Base-by-base conservation (phyloP, 2,113 vertebrate species). In the Pelodiscus sinensis region DNA sequence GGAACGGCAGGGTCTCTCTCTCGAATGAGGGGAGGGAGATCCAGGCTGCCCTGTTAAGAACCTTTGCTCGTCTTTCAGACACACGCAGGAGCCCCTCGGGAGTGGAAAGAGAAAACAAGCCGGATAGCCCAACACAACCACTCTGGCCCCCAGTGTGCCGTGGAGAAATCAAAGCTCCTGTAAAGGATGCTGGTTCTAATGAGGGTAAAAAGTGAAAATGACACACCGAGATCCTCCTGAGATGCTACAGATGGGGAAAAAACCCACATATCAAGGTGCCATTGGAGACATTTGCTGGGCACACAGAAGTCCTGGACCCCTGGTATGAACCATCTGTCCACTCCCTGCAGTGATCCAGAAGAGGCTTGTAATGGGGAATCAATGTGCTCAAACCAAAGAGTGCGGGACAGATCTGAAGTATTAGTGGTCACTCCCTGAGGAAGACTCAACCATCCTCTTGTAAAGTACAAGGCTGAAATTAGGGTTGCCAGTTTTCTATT, bases 221-320 rank as follows among this genome's bases (percentile, higher is more conserved):
- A 89, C 7, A 25, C 50, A 0, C 31, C 0, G 31, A 19, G 25
- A 12, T 4, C 1, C 2, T 29, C 50, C 14, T 1, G 3, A 81
- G 29, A 18, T 44, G 38, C 25, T 65, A 1, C 5, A n/a, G n/a
- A 0, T 0, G 0, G 38, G 56, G n/a, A 81, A 3, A 62, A 11
- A 65, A 10, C 44, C 44, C 51, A n/a, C 1, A 50, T 8, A 57
- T 0, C 3, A 6, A 81, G 52, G 16, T 0, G 65, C 16, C 9
- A 9, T 31, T 15, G 8, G 65, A 35, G 65, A 35, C 10, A 4
- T 31, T 18, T 68, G 15, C 65, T n/a, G 65, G 65, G 1, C 31
- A n/a, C 65, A 35, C 65, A 71, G 18, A 15, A 35, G 31, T 35
- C 31, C 62, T n/a, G 31, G 62, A 65, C 62, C 31, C 62, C 8